Base-by-base conservation (phyloP, 2,113 vertebrate species). In the Chrysemys picta region DNA sequence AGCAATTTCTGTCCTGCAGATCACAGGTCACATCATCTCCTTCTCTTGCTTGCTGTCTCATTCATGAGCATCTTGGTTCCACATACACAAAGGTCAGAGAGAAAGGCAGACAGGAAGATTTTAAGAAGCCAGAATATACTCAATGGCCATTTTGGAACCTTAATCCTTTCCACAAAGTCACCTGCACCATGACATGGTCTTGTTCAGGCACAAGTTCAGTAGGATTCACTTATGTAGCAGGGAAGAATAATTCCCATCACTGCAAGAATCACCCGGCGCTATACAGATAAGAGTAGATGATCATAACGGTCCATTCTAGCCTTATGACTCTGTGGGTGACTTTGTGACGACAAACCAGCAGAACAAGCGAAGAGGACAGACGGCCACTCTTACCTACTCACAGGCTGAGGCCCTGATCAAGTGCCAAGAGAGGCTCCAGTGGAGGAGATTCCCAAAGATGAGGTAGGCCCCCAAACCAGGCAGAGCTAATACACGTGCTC, bases 81-180 rank as follows among this genome's bases (percentile, higher is more conserved):
- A 6, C 0, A 0, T 0, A 0, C 29, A 1, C 56, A 24, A 1
- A 31, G 27, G 13, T 47, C 1, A 0, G 5, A 5, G 31, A 83
- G 16, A 21, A 89, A 29, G 9, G 21, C 0, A 0, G 65, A 31
- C 2, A 25, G 54, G 1, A 25, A 85, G 59, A 50, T 49, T 25
- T 27, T 27, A 17, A 53, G 49, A 53, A 22, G 35, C 78, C 29
- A 5, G 16, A 3, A 19, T 29, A 5, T 19, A 13, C 19, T 81
- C 52, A 14, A 6, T 14, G 14, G 52, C n/a, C 17, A 21, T 16
- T 24, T 27, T 4, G 52, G 50, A 42, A 12, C 52, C n/a, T 35
- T 9, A 14, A 14, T 24, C n/a, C 35, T 52, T 54, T 25, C 53
- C 52, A 82, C 29, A 24, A 82, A 52, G 35, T 42, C 24, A 24